Percentiles rank a stretch among this genome's conserved stretches.
Evolutionary conservation across 2,888 invertebrate genomes (phyloP).

Genomic region (Cyaniris semiargus): DNA sequence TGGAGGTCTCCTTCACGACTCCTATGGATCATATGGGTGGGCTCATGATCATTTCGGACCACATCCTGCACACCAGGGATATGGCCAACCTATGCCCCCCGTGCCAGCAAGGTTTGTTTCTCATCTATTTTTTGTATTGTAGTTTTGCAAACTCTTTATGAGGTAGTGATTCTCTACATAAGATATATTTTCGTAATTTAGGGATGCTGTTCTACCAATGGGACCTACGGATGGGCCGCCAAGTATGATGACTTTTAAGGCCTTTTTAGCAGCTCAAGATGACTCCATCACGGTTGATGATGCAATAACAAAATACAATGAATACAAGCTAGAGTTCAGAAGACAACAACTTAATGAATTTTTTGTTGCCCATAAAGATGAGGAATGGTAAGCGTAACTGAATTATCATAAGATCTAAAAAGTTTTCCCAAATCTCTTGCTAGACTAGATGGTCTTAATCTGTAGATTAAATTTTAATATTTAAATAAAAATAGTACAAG

Average conservation of each 20-base stretch:
- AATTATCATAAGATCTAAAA: neutral
- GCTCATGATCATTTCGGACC: slow-evolving; percentile 78
- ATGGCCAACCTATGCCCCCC: slow-evolving; percentile 80
- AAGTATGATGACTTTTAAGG: slow-evolving; percentile 98
- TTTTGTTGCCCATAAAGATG: slow-evolving; percentile 99
- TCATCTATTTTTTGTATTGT: neutral
- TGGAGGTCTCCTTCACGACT: slow-evolving; percentile 76
- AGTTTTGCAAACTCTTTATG: neutral
- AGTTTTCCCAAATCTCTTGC: neutral
- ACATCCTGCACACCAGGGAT: slow-evolving; percentile 82
- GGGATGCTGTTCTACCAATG: slow-evolving; percentile 77
- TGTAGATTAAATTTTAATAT: neutral
- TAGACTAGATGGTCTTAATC: neutral
- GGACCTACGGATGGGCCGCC: slow-evolving; percentile 87
- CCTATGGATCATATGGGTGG: slow-evolving; percentile 79
- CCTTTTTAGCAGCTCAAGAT: slow-evolving; percentile 97
- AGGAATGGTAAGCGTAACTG: slow-evolving; percentile 93
- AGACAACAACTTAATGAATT: slow-evolving; percentile 98
- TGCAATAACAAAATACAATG: slow-evolving; percentile 97
- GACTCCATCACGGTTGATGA: slow-evolving; percentile 99
- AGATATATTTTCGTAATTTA: slow-evolving; percentile 45
- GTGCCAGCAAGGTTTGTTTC: slow-evolving; percentile 69
- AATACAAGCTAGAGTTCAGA: slow-evolving; percentile 98
- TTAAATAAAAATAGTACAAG: neutral
- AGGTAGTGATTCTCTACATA: slow-evolving; percentile 28